Evolutionary conservation across 2,113 vertebrate genomes (phyloP).

Genomic region (Xenus cinereus): DNA sequence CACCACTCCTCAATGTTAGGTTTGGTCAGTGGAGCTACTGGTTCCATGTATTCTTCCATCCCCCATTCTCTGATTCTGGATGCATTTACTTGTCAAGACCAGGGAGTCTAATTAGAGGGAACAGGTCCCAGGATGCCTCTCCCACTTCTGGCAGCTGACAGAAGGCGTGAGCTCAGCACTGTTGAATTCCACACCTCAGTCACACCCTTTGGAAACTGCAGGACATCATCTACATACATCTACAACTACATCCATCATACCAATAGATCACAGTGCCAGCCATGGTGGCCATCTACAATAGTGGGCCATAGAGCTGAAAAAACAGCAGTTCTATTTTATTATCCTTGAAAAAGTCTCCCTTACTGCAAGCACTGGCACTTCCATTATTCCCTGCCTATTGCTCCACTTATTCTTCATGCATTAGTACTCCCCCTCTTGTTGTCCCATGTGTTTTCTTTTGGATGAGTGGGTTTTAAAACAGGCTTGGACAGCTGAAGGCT

Average conservation of each 20-base stretch:
- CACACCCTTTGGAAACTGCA: slow-evolving; percentile 38
- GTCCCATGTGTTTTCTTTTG: neutral
- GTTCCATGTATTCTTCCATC: neutral
- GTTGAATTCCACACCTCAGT: slow-evolving; percentile 34
- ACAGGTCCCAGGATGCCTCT: slow-evolving; percentile 42
- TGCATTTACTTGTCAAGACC: slow-evolving; percentile 35
- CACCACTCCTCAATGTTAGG: neutral
- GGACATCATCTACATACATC: no score
- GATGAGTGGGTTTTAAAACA: neutral
- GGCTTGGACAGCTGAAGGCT: neutral
- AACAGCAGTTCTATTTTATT: neutral
- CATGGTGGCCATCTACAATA: neutral
- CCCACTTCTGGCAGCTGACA: slow-evolving; percentile 39
- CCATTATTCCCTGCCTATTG: neutral
- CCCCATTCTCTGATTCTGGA: neutral
- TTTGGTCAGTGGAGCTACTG: neutral
- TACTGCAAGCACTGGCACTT: neutral
- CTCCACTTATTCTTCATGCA: neutral
- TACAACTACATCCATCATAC: neutral
- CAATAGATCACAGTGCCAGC: neutral
- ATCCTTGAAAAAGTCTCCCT: neutral
- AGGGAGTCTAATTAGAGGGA: slow-evolving; percentile 45
- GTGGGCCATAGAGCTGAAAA: neutral
- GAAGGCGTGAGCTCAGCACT: slow-evolving; percentile 37
- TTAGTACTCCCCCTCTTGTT: neutral